Evolutionary conservation across 2,797 vertebrate genomes (phyloP), one percentile per base, ranked within the genome.

Genomic region (Orestias chungarensis): DNA sequence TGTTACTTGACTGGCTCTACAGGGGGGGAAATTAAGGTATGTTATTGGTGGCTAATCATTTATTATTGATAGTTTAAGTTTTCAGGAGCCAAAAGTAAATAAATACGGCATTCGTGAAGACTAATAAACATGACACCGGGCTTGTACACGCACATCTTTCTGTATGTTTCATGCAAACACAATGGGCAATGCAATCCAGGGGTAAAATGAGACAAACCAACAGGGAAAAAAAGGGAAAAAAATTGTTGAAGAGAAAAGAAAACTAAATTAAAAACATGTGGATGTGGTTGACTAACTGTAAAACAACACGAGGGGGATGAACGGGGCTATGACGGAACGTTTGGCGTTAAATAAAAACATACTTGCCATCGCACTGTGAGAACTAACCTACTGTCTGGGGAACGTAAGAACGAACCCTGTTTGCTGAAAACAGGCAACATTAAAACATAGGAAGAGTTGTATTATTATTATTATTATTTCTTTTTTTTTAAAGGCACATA

Each of bases 1-100:
- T 99, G 94, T 96, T 97, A 92, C 97, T 96, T 74, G 98, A 98
- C 92, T 98, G 96, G 89, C 96, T 98, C 96, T 98, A 85, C 86
- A 76, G 47, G 35, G 64, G 75, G 69, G 62, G 0, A 70, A 6
- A 23, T 59, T 23, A 0, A 29, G 12, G 33, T 20, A 4, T n/a
- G n/a, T 82, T 9, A 86, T 47, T 27, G 35, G 11, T 18, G 15
- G 33, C n/a, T 27, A 54, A 54, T 54, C 50, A 54, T 29, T 54
- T 27, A 54, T 54, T 6, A 29, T 54, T 3, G 23, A 33, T 29
- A 23, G 35, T 38, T 15, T 15, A 12, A 17, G 8, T 18, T 64
- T 65, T 72, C 2, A 68, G 40, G 66, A 7, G 64, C 35, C 10
- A 59, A 33, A 35, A 61, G 62, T 20, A 78, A 20, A 7, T 33